phyloP scores from a whole-genome alignment of 1,140 invertebrate species.

The Littorina saxatilis region DNA sequence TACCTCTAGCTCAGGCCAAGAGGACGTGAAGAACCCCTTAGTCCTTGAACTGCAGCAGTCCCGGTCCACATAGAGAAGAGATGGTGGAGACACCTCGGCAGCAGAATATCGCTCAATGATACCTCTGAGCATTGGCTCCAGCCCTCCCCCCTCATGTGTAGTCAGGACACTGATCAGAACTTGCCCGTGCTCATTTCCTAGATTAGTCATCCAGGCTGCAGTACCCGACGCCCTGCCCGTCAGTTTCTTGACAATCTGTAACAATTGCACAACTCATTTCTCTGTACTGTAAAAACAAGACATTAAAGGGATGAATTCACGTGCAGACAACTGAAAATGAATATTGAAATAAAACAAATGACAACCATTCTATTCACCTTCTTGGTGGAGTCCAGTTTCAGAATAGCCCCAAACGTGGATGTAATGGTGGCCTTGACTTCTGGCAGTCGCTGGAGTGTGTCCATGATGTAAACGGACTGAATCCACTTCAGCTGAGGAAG shows the following conservation, averaged over 20 bases:
- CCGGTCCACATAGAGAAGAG: constrained; percentile 41
- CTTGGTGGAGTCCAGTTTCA: constrained; percentile 61
- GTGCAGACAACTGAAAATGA: no score
- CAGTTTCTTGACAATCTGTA: constrained; percentile 40
- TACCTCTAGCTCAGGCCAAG: not conserved
- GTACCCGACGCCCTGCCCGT: constrained; percentile 38
- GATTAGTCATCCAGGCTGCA: constrained; percentile 48
- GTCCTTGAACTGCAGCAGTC: constrained; percentile 41
- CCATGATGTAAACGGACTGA: constrained; percentile 44
- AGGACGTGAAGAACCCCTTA: not conserved
- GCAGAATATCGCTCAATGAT: not conserved
- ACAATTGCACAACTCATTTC: not conserved
- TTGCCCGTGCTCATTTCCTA: constrained; percentile 44
- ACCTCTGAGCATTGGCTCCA: not conserved
- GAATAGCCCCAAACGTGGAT: constrained; percentile 51
- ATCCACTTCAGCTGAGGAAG: constrained; percentile 51
- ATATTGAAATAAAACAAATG: no score
- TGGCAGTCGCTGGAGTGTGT: constrained; percentile 48
- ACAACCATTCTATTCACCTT: no score
- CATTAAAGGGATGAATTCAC: no score
- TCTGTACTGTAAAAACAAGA: not conserved
- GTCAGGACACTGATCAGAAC: constrained; percentile 39
- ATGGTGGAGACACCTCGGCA: not conserved
- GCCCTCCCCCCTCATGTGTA: not conserved
- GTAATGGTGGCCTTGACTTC: constrained; percentile 53